Evolutionary conservation across 2,888 invertebrate species (phyloP).

Genomic region (Baronia brevicornis): DNA sequence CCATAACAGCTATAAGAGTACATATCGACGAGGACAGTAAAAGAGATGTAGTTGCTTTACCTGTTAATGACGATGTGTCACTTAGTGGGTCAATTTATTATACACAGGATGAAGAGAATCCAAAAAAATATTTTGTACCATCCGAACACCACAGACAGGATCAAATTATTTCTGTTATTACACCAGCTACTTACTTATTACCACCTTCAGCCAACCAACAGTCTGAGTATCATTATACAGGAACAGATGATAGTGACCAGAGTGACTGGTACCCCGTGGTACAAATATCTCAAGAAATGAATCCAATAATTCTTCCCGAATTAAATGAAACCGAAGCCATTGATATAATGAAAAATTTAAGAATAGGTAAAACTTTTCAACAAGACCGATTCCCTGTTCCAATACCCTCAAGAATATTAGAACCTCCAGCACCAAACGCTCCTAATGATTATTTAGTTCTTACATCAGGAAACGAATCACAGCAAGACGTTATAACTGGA

Average conservation of each 20-base stretch:
- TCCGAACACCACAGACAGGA: slow-evolving; percentile 42
- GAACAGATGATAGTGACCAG: slow-evolving; percentile 42
- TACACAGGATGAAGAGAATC: slow-evolving; percentile 32
- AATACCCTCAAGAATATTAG: slow-evolving; percentile 43
- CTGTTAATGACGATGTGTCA: slow-evolving; percentile 23
- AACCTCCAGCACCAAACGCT: slow-evolving; percentile 53
- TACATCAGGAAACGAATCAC: slow-evolving; percentile 57
- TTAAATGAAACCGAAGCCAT: slow-evolving; percentile 20
- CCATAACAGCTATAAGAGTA: slow-evolving; percentile 45
- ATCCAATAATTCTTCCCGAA: slow-evolving; percentile 21
- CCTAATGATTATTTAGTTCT: slow-evolving; percentile 44
- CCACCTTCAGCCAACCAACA: slow-evolving; percentile 46
- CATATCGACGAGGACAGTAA: slow-evolving; percentile 40
- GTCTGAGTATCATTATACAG: slow-evolving; percentile 37
- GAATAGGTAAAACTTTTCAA: slow-evolving; percentile 29
- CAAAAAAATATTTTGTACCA: slow-evolving; percentile 52
- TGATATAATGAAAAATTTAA: slow-evolving; percentile 20
- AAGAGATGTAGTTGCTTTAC: slow-evolving; percentile 23
- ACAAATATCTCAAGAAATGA: slow-evolving; percentile 26
- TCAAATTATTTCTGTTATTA: slow-evolving; percentile 32
- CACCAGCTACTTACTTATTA: slow-evolving; percentile 49
- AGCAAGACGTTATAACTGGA: slow-evolving; percentile 42
- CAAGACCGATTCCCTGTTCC: slow-evolving; percentile 26
- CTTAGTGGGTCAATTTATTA: slow-evolving; percentile 42
- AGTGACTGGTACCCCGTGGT: slow-evolving; percentile 62